Evolutionary conservation across 2,888 invertebrate genomes (phyloP), one percentile per base, ranked within the genome.

Genomic region (Orthonychiurus folsomi): DNA sequence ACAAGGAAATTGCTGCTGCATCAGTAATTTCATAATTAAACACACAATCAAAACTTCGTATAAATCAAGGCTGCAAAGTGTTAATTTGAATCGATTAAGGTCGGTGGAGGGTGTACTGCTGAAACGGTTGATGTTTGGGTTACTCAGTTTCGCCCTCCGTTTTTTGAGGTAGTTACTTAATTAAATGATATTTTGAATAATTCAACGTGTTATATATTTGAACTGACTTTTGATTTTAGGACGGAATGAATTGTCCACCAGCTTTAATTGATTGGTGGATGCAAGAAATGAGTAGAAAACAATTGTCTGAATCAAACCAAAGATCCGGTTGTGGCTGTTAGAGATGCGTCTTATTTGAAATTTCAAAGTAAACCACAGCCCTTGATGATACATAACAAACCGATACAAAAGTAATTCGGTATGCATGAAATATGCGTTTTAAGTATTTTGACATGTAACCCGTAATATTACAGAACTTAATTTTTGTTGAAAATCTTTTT

Each of bases 211-310:
- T 56, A n/a, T 3, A 15, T 5, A 24, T n/a, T 24, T 26, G 48
- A 15, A 48, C n/a, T n/a, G 48, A 37, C 25, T 55, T 20, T 25
- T 3, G 5, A 23, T 59, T 48, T 48, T 47, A 59, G 59, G 59
- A 47, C 25, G 59, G 59, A n/a, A 59, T 59, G 59, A n/a, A 5
- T 3, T 59, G 59, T 25, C 59, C 59, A 24, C 59, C 59, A 2
- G 59, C 59, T 23, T 24, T 59, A 20, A 50, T 59, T 26, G 15
- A 23, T 24, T 59, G 59, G 59, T 59, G 59, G 59, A 59, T 59
- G 59, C 26, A 48, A 5, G 59, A 59, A 48, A 15, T 48, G 50
- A 50, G 21, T 5, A n/a, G 50, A 5, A 23, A 59, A n/a, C n/a
- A n/a, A n/a, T n/a, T n/a, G n/a, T n/a, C n/a, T n/a, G n/a, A n/a